Evolutionary conservation across 2,888 invertebrate genomes (phyloP).

Genomic region (Catocala nupta): DNA sequence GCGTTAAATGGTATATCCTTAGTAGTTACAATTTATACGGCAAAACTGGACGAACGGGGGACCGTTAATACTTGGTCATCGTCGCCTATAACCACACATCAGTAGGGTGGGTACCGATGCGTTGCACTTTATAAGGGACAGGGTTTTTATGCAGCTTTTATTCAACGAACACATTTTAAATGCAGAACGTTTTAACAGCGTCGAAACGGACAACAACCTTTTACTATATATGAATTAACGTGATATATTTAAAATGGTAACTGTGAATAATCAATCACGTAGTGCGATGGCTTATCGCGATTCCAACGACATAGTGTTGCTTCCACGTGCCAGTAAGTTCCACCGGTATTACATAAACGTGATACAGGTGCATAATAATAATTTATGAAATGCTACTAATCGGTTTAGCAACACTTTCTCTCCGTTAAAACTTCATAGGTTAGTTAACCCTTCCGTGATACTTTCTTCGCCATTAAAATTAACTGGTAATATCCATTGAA

Average conservation of each 20-base stretch:
- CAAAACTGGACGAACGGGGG: conserved; percentile 30
- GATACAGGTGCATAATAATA: conserved; percentile 56
- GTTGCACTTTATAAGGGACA: conserved; percentile 44
- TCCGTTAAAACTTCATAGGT: conserved; percentile 32
- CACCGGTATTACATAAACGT: conserved; percentile 63
- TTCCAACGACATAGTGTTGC: conserved; percentile 55
- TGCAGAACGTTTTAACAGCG: conserved; percentile 34
- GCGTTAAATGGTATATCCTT: conserved; percentile 27
- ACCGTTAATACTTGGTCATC: conserved; percentile 33
- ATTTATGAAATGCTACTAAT: conserved; percentile 53
- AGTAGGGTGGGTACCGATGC: conserved; percentile 49
- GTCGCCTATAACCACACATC: conserved; percentile 39
- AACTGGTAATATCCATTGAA: conserved; percentile 13
- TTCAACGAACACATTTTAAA: conserved; percentile 34
- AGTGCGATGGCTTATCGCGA: conserved; percentile 70
- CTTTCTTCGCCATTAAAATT: conserved; percentile 35
- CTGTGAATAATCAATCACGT: conserved; percentile 71
- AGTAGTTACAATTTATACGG: conserved; percentile 29
- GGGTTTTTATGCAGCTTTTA: conserved; percentile 40
- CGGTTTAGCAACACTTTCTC: conserved; percentile 57
- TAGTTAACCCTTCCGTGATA: conserved; percentile 45
- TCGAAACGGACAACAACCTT: conserved; percentile 36
- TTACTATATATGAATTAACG: conserved; percentile 30
- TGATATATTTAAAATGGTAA: conserved; percentile 39
- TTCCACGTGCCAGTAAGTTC: conserved; percentile 69